Conservation (phyloP, 2,113 vertebrate species). For the Sinocyclocheilus anophthalmus region DNA sequence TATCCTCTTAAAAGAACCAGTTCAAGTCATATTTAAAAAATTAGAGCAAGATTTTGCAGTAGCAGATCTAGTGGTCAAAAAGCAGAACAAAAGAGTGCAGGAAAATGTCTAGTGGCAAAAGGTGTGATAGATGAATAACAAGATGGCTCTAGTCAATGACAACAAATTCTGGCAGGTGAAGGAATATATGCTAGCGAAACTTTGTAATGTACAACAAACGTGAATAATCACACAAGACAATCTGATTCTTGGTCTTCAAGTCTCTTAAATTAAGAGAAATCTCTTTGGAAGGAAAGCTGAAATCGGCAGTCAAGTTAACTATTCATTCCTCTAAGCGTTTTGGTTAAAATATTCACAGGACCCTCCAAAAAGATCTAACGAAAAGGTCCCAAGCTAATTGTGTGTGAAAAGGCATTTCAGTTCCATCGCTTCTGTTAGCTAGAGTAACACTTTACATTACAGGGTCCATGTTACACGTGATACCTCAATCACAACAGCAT, state of each 20-base stretch:
- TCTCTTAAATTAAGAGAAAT: slow-evolving; percentile 38
- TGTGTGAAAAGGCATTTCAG: background rate
- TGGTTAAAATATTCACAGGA: slow-evolving; percentile 14
- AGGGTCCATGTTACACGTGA: background rate
- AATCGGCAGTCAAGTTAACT: background rate
- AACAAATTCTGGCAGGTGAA: slow-evolving; percentile 6
- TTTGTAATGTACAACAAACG: background rate
- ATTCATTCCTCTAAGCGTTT: slow-evolving; percentile 30
- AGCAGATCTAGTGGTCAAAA: slow-evolving; percentile 85
- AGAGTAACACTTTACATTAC: background rate
- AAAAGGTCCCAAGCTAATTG: slow-evolving; percentile 25
- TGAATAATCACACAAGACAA: slow-evolving; percentile 18
- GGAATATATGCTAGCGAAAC: background rate
- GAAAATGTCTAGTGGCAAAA: slow-evolving; percentile 68
- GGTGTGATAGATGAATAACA: slow-evolving; percentile 43
- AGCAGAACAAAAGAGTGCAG: slow-evolving; percentile 75
- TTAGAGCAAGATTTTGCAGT: slow-evolving; percentile 77
- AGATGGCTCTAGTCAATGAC: slow-evolving; percentile 8
- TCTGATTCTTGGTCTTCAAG: slow-evolving; percentile 44
- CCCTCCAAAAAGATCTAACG: background rate
- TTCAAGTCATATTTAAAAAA: slow-evolving; percentile 81
- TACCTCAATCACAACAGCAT: background rate
- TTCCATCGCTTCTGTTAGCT: background rate
- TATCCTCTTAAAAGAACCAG: slow-evolving; percentile 75
- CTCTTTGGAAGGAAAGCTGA: slow-evolving; percentile 29